Base-by-base conservation (phyloP, 2,797 vertebrate genomes). In the Ctenopoma kingsleyae region DNA sequence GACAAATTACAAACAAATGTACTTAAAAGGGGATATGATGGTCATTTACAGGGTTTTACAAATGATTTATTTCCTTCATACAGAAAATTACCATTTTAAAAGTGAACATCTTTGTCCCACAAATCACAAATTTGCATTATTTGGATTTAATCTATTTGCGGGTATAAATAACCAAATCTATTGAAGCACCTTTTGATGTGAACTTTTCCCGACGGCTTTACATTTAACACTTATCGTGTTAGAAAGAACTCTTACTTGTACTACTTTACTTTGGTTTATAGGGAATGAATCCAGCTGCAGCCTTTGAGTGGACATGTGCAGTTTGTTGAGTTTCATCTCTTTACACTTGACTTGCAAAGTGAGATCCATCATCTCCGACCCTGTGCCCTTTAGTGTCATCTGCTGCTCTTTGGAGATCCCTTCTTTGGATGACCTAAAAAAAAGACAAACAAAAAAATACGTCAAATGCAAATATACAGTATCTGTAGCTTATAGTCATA, bases 331-430 rank as follows among this genome's bases (percentile, higher is more conserved):
- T 58, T 46, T 61, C 9, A 59, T 47, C 4, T 69, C 25, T 66
- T 91, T 80, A 97, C 66, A 97, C 92, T 78, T 96, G 95, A 87
- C 95, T 97, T 67, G 95, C 81, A 74, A 93, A 94, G 86, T 96
- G 95, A 51, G 94, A 92, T 3, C 94, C 92, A n/a, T 96, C 94
- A 6, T 95, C 95, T 9, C 92, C 88, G 6, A 93, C 83, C 91
- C 95, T 93, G 77, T 88, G 93, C 16, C 90, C 77, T 0, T 92
- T 91, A 38, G 79, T 50, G 32, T 94, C 94, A 0, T 95, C 94
- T 3, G 93, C 84, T 22, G 92, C 87, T 74, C 92, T 90, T 48
- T 92, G 92, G 47, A 92, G 80, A 73, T 91, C 66, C 23, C 79
- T 90, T 77, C 93, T 93, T 8, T 93, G 86, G 51, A 90, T 83